phyloP scores from a whole-genome alignment of 1,140 invertebrate species.

The Lucilia cuprina region DNA sequence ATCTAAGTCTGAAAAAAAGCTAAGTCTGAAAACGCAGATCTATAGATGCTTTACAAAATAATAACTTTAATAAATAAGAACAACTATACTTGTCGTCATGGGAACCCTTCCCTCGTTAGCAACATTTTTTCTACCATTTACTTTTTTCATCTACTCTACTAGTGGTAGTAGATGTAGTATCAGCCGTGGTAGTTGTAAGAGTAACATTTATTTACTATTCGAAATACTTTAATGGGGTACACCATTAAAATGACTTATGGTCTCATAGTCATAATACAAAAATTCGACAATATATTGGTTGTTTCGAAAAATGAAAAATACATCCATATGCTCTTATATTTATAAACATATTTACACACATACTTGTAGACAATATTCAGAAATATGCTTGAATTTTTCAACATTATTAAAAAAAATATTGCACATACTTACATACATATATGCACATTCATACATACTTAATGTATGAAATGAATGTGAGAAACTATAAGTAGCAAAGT shows the following conservation, averaged over 20 bases:
- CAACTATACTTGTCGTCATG: no score
- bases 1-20: no score
- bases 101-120: background rate
- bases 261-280: constrained; percentile 17
- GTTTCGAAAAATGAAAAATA: background rate
- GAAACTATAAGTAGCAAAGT: background rate
- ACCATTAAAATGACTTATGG: constrained; percentile 33
- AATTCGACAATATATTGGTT: constrained; percentile 12
- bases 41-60: no score
- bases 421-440: no score
- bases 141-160: background rate
- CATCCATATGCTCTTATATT: background rate
- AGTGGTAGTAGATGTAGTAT: background rate
- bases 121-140: background rate
- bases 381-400: background rate
- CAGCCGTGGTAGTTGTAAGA: background rate
- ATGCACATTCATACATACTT: no score
- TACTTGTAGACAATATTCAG: background rate
- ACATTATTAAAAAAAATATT: constrained; percentile 16
- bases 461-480: background rate
- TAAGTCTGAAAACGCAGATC: no score
- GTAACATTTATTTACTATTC: constrained; percentile 2
- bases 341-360: background rate
- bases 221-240: constrained; percentile 24
- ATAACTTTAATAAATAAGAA: no score